These are phyloP conservation scores for Autographa pulchrina DNA, from an alignment of 2,888 invertebrate genomes.

Conservation along the genomic window DNA sequence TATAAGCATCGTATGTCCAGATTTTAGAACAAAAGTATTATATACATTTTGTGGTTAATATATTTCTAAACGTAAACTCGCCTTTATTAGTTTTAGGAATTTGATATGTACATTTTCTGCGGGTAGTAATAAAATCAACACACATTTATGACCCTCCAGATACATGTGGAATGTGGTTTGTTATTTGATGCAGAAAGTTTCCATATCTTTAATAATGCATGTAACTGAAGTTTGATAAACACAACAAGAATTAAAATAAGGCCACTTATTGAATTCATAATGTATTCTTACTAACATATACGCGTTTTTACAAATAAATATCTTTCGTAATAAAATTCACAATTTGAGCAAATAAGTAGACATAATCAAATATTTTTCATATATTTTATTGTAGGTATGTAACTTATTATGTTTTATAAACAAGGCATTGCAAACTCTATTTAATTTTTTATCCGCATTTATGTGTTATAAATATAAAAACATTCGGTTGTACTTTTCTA, in stretches of 20 bases:
- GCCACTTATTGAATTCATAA: neutral
- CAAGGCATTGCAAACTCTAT: conserved; percentile 27
- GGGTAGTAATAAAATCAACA: conserved; percentile 49
- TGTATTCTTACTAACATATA: conserved; percentile 12
- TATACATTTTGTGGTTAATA: conserved; percentile 22
- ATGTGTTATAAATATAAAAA: conserved; percentile 16
- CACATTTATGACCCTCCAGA: conserved; percentile 53
- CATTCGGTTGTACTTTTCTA: conserved; percentile 42
- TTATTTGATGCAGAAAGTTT: conserved; percentile 58
- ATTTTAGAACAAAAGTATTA: conserved; percentile 15
- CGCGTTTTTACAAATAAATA: conserved; percentile 4
- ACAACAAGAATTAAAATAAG: conserved; percentile 19
- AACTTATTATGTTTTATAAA: conserved; percentile 8
- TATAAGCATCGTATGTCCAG: neutral
- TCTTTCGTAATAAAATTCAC: conserved; percentile 15
- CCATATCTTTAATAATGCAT: conserved; percentile 49
- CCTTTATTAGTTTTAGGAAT: conserved; percentile 32
- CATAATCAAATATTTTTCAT: neutral
- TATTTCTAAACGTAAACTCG: conserved; percentile 35
- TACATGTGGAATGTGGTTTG: conserved; percentile 76
- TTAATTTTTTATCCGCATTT: conserved; percentile 22
- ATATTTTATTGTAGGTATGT: neutral
- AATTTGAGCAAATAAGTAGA: conserved; percentile 35
- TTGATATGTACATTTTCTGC: conserved; percentile 69
- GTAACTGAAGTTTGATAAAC: conserved; percentile 16